phyloP scores from a whole-genome alignment of 2,797 vertebrate genomes.

The Enteromius argenteus region DNA sequence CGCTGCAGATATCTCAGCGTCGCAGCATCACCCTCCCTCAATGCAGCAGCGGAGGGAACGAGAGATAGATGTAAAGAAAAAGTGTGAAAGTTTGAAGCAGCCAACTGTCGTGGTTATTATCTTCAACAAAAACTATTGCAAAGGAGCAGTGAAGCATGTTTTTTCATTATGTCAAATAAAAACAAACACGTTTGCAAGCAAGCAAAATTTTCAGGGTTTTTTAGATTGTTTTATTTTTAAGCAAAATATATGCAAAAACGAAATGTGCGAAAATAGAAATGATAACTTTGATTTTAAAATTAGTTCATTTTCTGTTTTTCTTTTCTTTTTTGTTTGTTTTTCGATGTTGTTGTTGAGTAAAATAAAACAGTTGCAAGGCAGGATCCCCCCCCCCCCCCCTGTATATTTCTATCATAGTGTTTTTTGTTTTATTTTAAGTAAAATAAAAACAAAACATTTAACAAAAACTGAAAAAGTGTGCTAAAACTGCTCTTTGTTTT shows the following conservation, averaged over 20 bases:
- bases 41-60: slow-evolving; percentile 26
- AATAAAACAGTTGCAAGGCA: background rate
- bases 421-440: background rate
- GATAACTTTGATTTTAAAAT: background rate
- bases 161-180: background rate
- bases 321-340: background rate
- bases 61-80: background rate
- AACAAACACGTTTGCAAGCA: background rate
- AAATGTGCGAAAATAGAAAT: background rate
- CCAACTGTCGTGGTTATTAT: background rate
- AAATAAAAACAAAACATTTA: background rate
- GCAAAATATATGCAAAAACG: background rate
- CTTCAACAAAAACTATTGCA: background rate
- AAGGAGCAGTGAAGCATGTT: no score
- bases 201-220: background rate
- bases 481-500: background rate
- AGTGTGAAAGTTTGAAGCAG: slow-evolving; percentile 10
- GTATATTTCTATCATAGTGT: background rate
- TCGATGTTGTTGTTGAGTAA: background rate
- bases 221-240: background rate
- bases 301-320: background rate
- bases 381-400: no score
- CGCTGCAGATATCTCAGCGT: slow-evolving; percentile 42
- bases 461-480: background rate
- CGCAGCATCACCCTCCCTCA: slow-evolving; percentile 46